Conservation (phyloP, 1,140 invertebrate genomes). For the Cyclina sinensis region DNA sequence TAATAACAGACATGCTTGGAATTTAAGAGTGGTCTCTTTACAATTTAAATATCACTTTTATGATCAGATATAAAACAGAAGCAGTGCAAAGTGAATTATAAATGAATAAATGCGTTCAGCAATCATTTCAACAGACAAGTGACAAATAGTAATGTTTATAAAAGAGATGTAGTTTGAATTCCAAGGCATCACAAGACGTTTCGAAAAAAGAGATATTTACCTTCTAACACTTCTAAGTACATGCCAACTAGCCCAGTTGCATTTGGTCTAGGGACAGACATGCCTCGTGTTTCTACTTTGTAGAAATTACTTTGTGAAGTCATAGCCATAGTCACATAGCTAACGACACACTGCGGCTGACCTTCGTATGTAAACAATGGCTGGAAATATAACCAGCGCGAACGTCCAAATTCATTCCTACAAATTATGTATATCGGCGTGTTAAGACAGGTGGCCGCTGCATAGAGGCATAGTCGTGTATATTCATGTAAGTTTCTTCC, state of each 20-base stretch:
- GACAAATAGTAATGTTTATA: no score
- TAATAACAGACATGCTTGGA: no score
- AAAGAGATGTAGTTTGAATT: no score
- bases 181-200: no score
- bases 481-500: neutral
- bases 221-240: constrained; percentile 1
- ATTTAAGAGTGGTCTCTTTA: no score
- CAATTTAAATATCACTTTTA: no score
- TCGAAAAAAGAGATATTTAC: neutral
- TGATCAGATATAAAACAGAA: no score
- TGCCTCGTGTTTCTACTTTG: neutral
- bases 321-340: neutral
- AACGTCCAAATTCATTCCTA: neutral
- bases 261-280: neutral
- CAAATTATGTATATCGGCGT: neutral
- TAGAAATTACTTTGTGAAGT: neutral
- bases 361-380: neutral
- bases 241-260: constrained; percentile 3
- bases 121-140: no score
- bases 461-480: neutral
- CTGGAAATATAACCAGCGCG: neutral
- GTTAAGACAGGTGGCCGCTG: neutral
- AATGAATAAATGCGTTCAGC: no score
- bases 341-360: neutral
- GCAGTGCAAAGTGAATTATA: no score